These are phyloP conservation scores for Hydropotes inermis DNA, from an alignment of 2,113 vertebrate genomes.

Conservation along the genomic window DNA sequence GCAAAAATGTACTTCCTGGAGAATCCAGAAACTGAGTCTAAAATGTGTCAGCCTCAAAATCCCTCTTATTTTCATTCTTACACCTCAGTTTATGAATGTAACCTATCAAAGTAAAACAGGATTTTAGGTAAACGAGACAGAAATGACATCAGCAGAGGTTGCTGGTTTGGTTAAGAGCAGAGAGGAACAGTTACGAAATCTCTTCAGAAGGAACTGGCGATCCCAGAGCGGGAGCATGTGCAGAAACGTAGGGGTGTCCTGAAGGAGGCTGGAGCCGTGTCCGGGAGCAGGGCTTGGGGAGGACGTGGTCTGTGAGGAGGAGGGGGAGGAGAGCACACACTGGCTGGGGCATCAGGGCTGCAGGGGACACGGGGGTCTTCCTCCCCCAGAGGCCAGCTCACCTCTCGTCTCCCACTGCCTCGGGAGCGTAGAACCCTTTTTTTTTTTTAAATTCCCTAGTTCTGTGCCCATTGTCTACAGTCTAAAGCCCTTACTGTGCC, in stretches of 20 bases:
- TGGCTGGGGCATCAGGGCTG: neutral
- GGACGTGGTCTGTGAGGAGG: neutral
- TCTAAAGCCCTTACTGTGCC: neutral
- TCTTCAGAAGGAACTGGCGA: neutral
- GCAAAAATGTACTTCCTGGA: neutral
- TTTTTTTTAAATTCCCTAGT: neutral
- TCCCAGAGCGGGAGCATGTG: neutral
- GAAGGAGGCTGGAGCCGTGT: neutral
- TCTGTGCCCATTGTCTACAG: neutral
- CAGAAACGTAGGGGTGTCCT: neutral
- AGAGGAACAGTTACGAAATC: neutral
- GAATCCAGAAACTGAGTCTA: neutral
- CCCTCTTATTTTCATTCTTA: neutral
- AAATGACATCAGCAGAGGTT: neutral
- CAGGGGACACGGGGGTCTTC: neutral
- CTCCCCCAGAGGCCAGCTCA: neutral
- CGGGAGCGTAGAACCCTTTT: neutral
- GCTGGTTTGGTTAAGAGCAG: neutral
- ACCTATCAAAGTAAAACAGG: neutral
- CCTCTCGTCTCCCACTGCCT: neutral
- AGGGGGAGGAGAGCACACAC: accelerated
- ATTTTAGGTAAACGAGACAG: neutral
- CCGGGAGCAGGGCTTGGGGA: neutral
- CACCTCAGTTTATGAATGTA: neutral
- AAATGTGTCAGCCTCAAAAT: neutral